Conservation (phyloP, 1,140 invertebrate species). For the Papilio glaucus region DNA sequence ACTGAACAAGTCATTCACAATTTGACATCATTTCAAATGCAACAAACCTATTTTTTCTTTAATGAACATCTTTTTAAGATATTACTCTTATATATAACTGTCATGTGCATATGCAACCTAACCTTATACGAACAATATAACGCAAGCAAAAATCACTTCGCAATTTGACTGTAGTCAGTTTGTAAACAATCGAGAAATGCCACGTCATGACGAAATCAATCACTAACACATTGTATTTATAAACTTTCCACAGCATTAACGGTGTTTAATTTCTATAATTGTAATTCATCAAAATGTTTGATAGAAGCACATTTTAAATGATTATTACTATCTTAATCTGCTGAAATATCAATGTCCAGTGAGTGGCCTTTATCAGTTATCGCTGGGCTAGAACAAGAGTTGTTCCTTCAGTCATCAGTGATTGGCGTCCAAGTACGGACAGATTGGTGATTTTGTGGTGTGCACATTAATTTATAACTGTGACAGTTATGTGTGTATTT, state of each 20-base stretch:
- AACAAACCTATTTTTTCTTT: no score
- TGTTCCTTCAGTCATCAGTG: conserved; percentile 44
- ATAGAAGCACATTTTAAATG: conserved; percentile 45
- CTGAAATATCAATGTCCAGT: conserved; percentile 50
- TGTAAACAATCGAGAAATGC: no score
- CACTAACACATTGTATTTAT: not conserved
- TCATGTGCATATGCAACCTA: no score
- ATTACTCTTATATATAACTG: no score
- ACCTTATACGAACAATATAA: no score
- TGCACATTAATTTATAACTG: not conserved
- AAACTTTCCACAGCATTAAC: not conserved
- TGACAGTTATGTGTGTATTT: conserved; percentile 26
- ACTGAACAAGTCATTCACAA: no score
- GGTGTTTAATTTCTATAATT: not conserved
- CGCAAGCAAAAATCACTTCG: no score
- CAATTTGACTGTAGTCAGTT: no score
- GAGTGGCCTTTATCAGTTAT: conserved; percentile 56
- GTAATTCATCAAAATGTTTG: conserved; percentile 45
- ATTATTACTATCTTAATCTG: conserved; percentile 58
- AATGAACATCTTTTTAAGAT: no score
- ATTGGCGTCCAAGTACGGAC: conserved; percentile 6
- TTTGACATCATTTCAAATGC: no score
- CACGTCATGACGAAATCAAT: no score
- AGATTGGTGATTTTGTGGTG: conserved; percentile 1
- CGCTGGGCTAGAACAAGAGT: conserved; percentile 41